Percentiles rank a stretch among this genome's conserved stretches.
Conservation (phyloP, 2,797 vertebrate species). For the Centroberyx gerrardi region DNA sequence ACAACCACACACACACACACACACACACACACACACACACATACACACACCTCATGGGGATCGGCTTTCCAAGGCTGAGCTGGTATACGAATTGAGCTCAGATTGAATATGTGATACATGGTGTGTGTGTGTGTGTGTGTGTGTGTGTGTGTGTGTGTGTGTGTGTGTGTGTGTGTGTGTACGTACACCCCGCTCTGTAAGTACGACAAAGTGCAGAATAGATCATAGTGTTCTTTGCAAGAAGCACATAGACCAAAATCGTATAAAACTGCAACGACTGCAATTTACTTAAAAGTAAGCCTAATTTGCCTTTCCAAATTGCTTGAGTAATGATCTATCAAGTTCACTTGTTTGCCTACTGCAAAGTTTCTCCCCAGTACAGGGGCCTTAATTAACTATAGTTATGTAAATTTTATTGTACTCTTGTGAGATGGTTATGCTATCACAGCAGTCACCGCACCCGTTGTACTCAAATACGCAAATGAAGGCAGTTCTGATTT, state of each 20-base stretch:
- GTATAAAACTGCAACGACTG: not conserved
- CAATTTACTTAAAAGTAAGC: not conserved
- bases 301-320: not conserved
- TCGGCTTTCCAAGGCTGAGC: constrained; percentile 48
- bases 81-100: constrained; percentile 47
- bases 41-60: constrained; percentile 28
- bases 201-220: constrained; percentile 22
- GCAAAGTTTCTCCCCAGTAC: too few relatives aligned
- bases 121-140: constrained; percentile 9
- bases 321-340: not conserved
- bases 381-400: too few relatives aligned
- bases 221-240: constrained; percentile 17
- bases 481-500: too few relatives aligned
- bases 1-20: constrained; percentile 33
- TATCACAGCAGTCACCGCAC: too few relatives aligned
- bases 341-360: not conserved
- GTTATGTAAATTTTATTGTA: too few relatives aligned
- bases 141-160: constrained; percentile 10
- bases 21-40: constrained; percentile 9
- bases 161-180: not conserved
- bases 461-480: too few relatives aligned
- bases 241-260: not conserved
- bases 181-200: not conserved
- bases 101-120: constrained; percentile 50
- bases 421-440: too few relatives aligned